Conservation (phyloP, 2,888 invertebrate genomes). For the Psylliodes chrysocephalus region DNA sequence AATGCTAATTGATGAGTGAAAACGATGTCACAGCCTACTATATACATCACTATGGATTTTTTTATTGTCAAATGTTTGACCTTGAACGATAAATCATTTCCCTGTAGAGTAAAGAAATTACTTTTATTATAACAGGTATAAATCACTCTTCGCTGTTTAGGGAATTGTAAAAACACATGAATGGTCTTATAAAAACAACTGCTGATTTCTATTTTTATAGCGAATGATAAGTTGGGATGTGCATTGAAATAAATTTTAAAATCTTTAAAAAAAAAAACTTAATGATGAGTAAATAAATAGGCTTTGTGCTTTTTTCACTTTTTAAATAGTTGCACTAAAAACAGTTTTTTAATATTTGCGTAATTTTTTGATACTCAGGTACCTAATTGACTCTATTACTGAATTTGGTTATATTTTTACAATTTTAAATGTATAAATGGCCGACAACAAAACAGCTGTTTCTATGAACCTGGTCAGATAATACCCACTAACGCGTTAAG, state of each 20-base stretch:
- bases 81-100: slow-evolving; percentile 27
- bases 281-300: too few species aligned
- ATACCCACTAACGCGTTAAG: too few species aligned
- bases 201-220: background rate
- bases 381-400: too few species aligned
- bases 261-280: too few species aligned
- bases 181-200: background rate
- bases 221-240: background rate
- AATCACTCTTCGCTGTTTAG: background rate
- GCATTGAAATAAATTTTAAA: background rate
- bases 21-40: slow-evolving; percentile 41
- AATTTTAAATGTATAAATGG: too few species aligned
- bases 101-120: slow-evolving; percentile 10
- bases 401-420: too few species aligned
- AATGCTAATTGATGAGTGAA: slow-evolving; percentile 38
- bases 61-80: slow-evolving; percentile 23
- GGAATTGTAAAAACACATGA: background rate
- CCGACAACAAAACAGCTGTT: too few species aligned
- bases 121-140: background rate
- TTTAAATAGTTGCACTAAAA: too few species aligned
- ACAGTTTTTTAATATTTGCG: too few species aligned
- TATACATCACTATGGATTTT: slow-evolving; percentile 13
- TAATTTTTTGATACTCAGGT: too few species aligned
- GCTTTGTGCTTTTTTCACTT: too few species aligned
- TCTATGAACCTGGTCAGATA: too few species aligned